Evolutionary conservation across 1,140 invertebrate species (phyloP).

Genomic region (Panonychus citri): DNA sequence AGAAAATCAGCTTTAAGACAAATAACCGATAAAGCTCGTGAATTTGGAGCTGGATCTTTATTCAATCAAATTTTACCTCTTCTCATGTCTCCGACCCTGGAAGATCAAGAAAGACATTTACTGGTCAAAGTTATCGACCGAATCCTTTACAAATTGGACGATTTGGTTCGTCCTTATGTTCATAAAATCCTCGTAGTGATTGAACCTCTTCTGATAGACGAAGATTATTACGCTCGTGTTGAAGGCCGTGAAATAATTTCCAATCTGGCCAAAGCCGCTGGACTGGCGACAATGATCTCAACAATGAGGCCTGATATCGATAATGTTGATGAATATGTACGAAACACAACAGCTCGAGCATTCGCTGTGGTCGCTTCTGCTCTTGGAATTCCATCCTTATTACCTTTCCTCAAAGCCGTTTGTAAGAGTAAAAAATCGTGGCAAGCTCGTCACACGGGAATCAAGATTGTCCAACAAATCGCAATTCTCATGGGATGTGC

Average conservation of each 20-base stretch:
- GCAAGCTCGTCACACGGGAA: slow-evolving; percentile 97
- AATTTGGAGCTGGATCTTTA: slow-evolving; percentile 90
- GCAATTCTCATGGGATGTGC: slow-evolving; percentile 99
- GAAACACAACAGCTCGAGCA: slow-evolving; percentile 94
- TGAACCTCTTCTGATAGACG: slow-evolving; percentile 93
- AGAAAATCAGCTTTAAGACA: slow-evolving; percentile 87
- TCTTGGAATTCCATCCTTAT: slow-evolving; percentile 82
- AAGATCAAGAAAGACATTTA: slow-evolving; percentile 96
- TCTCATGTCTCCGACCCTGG: slow-evolving; percentile 94
- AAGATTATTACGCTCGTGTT: slow-evolving; percentile 98
- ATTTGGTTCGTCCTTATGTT: slow-evolving; percentile 92
- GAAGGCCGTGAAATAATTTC: slow-evolving; percentile 99
- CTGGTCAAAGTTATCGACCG: slow-evolving; percentile 99
- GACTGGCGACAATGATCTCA: slow-evolving; percentile 98
- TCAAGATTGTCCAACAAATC: slow-evolving; percentile 99
- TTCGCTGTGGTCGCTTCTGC: slow-evolving; percentile 98
- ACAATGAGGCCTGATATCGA: slow-evolving; percentile 99
- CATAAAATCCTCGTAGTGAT: slow-evolving; percentile 99
- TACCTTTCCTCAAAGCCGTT: slow-evolving; percentile 97
- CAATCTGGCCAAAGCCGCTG: slow-evolving; percentile 97
- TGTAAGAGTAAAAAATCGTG: slow-evolving; percentile 98
- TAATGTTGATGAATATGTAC: slow-evolving; percentile 98
- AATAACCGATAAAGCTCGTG: slow-evolving; percentile 93
- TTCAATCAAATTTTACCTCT: slow-evolving; percentile 97
- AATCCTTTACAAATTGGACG: slow-evolving; percentile 94